phyloP scores from a whole-genome alignment of 2,113 vertebrate species.

The Sciurus niger region DNA sequence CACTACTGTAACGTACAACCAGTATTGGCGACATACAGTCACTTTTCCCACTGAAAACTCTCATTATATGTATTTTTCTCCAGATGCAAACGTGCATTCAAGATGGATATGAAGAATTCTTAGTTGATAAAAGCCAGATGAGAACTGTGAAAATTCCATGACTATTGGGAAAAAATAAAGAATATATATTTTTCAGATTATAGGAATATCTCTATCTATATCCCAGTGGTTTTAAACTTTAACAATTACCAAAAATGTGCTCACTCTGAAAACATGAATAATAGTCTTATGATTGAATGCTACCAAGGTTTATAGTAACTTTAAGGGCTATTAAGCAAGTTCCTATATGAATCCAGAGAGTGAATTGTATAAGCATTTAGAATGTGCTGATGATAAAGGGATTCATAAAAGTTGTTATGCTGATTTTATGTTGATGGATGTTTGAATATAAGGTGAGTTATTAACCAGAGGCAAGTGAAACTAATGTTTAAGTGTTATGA shows the following conservation, averaged over 20 bases:
- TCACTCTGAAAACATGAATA: conserved; percentile 86
- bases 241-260: conserved; percentile 85
- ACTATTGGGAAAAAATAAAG: neutral
- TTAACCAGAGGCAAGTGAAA: conserved; percentile 90
- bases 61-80: neutral
- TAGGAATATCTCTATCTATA: conserved; percentile 15
- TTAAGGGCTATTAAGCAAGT: conserved; percentile 91
- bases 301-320: conserved; percentile 89
- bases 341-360: conserved; percentile 88
- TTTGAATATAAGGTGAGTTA: conserved; percentile 90
- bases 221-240: conserved; percentile 70
- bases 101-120: neutral
- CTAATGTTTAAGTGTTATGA: conserved; percentile 90
- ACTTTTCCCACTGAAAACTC: neutral
- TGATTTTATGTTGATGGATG: conserved; percentile 92
- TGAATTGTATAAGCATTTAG: conserved; percentile 90
- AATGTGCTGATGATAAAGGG: conserved; percentile 90
- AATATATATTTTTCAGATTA: conserved; percentile 12
- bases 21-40: neutral
- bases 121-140: neutral
- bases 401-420: conserved; percentile 92
- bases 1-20: neutral
- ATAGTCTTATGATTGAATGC: conserved; percentile 88
- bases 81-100: neutral
- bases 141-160: neutral